Conservation (phyloP, 2,888 invertebrate genomes). For the Lasioglossum oenotherae region DNA sequence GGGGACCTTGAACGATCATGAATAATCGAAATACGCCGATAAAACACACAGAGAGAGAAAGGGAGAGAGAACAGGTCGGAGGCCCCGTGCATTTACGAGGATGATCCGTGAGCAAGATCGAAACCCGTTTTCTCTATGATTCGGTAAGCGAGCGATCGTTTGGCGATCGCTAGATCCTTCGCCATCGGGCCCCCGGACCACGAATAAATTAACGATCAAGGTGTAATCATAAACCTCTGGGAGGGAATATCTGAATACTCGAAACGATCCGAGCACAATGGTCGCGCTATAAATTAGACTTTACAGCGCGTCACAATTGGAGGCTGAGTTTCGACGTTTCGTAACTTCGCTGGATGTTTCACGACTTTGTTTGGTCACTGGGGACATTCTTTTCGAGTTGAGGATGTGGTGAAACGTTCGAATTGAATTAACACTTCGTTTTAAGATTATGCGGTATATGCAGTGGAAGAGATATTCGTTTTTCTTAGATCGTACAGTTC, state of each 20-base stretch:
- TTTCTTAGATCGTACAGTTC: no score
- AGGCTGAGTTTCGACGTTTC: conserved; percentile 29
- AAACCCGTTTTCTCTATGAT: conserved; percentile 58
- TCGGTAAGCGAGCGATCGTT: conserved; percentile 30
- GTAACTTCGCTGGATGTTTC: conserved; percentile 24
- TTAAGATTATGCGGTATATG: no score
- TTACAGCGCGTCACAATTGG: conserved; percentile 47
- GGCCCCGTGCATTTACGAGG: conserved; percentile 51
- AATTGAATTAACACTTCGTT: neutral
- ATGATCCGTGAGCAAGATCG: conserved; percentile 29
- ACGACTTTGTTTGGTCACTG: neutral
- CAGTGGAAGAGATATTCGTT: no score
- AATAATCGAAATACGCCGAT: conserved; percentile 69
- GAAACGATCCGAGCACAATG: conserved; percentile 37
- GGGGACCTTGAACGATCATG: conserved; percentile 62
- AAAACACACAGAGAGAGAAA: conserved; percentile 41
- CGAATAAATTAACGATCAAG: conserved; percentile 49
- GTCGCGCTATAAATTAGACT: conserved; percentile 50
- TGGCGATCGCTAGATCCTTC: conserved; percentile 41
- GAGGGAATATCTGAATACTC: conserved; percentile 31
- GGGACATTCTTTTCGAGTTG: neutral
- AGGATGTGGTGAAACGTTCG: neutral
- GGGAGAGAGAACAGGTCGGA: neutral
- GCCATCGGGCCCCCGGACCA: conserved; percentile 14
- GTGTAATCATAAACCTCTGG: conserved; percentile 53